A percentile compares a stretch with the other conserved stretches of the same genome.
Evolutionary conservation across 1,140 invertebrate genomes (phyloP).

Genomic region (Zelostemma sp.): DNA sequence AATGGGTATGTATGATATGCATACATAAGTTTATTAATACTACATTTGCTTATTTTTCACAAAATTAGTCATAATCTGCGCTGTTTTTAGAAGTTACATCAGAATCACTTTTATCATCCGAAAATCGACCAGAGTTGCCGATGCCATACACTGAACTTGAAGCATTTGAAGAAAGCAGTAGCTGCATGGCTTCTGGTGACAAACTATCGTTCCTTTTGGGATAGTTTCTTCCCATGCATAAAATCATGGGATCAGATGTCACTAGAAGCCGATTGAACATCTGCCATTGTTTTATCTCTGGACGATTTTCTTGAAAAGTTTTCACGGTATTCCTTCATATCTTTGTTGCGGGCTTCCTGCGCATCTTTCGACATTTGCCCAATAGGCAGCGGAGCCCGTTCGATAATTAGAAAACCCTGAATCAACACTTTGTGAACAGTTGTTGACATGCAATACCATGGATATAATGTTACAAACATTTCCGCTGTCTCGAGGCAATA

Average conservation of each 20-base stretch:
- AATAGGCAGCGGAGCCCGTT: conserved; percentile 13
- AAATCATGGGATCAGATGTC: conserved; percentile 15
- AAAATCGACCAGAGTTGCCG: too few relatives aligned
- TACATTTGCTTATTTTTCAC: too few relatives aligned
- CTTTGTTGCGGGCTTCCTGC: conserved; percentile 18
- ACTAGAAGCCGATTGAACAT: conserved; percentile 10
- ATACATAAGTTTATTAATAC: too few relatives aligned
- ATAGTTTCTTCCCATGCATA: conserved; percentile 1
- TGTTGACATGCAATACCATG: conserved; percentile 17
- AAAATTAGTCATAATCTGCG: too few relatives aligned
- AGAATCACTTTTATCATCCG: too few relatives aligned
- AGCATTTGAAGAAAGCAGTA: too few relatives aligned
- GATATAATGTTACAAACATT: conserved; percentile 10
- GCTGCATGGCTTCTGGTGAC: too few relatives aligned
- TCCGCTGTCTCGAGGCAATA: conserved; percentile 17
- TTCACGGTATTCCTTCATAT: conserved; percentile 8
- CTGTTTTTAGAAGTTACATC: too few relatives aligned
- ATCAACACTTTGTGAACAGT: conserved; percentile 19
- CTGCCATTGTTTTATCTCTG: conserved; percentile 11
- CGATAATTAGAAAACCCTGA: conserved; percentile 12
- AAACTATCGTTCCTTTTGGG: too few relatives aligned
- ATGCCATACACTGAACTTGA: too few relatives aligned
- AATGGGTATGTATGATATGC: too few relatives aligned
- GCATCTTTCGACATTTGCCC: conserved; percentile 17
- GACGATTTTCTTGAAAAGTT: conserved; percentile 8